Base-by-base conservation (phyloP, 2,113 vertebrate species). In the Furnarius figulus region DNA sequence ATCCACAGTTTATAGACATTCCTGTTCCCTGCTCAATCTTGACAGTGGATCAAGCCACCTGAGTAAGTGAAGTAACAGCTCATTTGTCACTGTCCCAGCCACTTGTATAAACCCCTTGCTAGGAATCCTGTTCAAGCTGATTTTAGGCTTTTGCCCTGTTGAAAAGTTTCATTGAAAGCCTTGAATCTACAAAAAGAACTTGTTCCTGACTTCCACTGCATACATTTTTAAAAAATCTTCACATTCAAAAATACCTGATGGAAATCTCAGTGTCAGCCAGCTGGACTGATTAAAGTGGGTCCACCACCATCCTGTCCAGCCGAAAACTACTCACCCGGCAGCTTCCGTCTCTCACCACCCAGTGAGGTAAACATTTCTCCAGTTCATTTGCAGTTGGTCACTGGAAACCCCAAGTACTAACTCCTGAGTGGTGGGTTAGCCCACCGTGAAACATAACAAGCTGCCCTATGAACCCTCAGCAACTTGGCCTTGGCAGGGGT, bases 191-290 rank as follows among this genome's bases (percentile, higher is more conserved):
- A 86, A 5, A 25, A 49, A 33, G 28, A 82, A 40, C 13, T 53
- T 75, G 30, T 53, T 72, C 62, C 39, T 67, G 44, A 42, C 15
- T 56, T 55, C 5, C 0, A 18, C 5, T 37, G 39, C 27, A 19
- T 15, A 9, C 35, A n/a, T 70, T 37, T 73, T 44, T 28, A 6
- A 35, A 49, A 59, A 56, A 39, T 1, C 1, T 52, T 77, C 50
- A 50, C 49, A 25, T 6, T 73, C 8, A 61, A 50, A 93, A 62
- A 30, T 21, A 39, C 1, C 55, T 19, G 14, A 58, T 59, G 47
- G 52, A 74, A 61, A 56, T 47, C 52, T 76, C 63, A 16, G 1
- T 2, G 1, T 58, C n/a, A 56, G 21, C 52, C 2, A 0, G 31
- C 21, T 35, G 33, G 62, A 56, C 24, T 33, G 33, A 16, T 49